These are phyloP conservation scores for Pollachius pollachius DNA, from an alignment of 2,113 vertebrate genomes.

Conservation along the genomic window DNA sequence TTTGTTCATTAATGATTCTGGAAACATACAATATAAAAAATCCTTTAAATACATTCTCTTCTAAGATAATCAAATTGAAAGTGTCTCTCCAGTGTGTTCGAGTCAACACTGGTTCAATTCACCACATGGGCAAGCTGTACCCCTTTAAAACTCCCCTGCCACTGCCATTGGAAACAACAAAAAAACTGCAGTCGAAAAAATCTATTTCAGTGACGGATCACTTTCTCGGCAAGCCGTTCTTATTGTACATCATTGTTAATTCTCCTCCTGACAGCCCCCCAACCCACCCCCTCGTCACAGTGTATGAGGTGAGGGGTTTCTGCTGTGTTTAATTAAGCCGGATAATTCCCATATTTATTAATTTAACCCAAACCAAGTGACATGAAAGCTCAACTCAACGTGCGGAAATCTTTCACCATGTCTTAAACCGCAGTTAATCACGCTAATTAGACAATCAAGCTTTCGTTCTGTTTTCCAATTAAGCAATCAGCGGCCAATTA, in stretches of 20 bases:
- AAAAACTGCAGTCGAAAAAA: no score
- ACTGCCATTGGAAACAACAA: no score
- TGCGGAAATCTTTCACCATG: conserved; percentile 37
- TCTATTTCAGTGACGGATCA: no score
- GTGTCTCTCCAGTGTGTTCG: no score
- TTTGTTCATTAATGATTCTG: no score
- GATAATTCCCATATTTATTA: conserved; percentile 43
- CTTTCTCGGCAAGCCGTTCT: not conserved
- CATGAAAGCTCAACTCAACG: conserved; percentile 49
- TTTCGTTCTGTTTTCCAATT: conserved; percentile 56
- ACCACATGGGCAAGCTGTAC: no score
- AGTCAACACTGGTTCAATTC: no score
- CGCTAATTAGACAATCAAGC: conserved; percentile 53
- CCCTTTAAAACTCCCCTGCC: no score
- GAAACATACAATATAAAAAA: no score
- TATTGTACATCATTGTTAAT: conserved; percentile 17
- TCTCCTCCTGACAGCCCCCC: conserved; percentile 12
- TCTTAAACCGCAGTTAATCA: conserved; percentile 51
- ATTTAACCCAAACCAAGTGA: conserved; percentile 60
- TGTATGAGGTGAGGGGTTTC: conserved; percentile 31
- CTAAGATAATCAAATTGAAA: no score
- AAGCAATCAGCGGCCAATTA: conserved; percentile 43
- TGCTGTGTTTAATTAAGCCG: conserved; percentile 32
- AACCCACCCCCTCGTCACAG: conserved; percentile 22
- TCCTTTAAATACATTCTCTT: no score